These are phyloP conservation scores for Glossosoma conforme DNA, from an alignment of 1,140 invertebrate species.

Conservation along the genomic window DNA sequence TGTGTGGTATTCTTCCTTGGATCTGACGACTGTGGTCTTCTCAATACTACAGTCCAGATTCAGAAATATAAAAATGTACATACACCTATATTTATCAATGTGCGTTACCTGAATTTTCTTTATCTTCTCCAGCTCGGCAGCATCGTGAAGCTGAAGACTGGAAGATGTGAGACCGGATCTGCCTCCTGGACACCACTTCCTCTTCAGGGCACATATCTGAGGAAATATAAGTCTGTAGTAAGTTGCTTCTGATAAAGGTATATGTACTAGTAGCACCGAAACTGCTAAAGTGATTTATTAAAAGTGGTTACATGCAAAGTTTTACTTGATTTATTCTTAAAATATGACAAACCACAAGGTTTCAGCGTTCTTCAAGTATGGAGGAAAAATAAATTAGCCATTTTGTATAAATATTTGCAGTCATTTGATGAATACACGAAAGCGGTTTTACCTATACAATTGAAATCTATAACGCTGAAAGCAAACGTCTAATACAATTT, in stretches of 20 bases:
- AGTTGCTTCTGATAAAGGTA: conserved; percentile 3
- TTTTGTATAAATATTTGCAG: too few species aligned
- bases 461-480: too few species aligned
- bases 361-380: background rate
- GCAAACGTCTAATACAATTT: too few species aligned
- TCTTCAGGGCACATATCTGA: conserved; percentile 78
- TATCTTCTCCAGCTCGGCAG: conserved; percentile 78
- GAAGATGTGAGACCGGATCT: conserved; percentile 40
- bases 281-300: background rate
- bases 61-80: background rate
- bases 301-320: background rate
- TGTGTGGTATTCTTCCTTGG: background rate
- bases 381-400: background rate
- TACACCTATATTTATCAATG: background rate
- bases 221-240: conserved; percentile 22
- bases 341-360: background rate
- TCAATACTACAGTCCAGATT: background rate
- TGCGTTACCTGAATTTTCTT: conserved; percentile 71
- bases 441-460: too few species aligned
- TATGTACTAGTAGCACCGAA: background rate
- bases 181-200: conserved; percentile 60
- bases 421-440: too few species aligned
- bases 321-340: background rate
- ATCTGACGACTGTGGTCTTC: background rate
- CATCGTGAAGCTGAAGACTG: conserved; percentile 51